These are phyloP conservation scores for Camponotus fellah DNA, from an alignment of 2,888 invertebrate species.

Conservation along the genomic window DNA sequence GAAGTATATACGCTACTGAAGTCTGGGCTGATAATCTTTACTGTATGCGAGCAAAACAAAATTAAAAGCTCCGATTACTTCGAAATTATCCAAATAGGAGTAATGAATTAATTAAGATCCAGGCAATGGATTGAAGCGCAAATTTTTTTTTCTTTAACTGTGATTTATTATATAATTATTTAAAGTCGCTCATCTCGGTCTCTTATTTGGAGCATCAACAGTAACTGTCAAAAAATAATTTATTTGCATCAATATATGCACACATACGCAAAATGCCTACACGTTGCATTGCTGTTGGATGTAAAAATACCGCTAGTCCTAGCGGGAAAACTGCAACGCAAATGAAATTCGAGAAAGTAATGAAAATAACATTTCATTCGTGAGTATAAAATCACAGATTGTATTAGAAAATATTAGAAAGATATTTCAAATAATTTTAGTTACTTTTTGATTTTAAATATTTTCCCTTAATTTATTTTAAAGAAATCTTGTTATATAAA, in stretches of 20 bases:
- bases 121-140: too few relatives aligned
- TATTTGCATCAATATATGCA: neutral
- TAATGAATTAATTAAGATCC: too few relatives aligned
- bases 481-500: neutral
- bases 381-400: neutral
- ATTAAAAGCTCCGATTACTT: too few relatives aligned
- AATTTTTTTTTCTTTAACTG: too few relatives aligned
- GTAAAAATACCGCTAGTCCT: neutral
- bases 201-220: too few relatives aligned
- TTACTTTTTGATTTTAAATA: neutral
- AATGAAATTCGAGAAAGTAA: slow-evolving; percentile 9
- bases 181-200: too few relatives aligned
- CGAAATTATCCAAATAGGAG: too few relatives aligned
- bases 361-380: slow-evolving; percentile 9
- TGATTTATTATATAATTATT: too few relatives aligned
- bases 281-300: neutral
- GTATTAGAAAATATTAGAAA: neutral
- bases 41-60: neutral
- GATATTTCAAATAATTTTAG: neutral
- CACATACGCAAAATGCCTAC: neutral
- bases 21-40: neutral
- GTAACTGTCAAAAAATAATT: neutral
- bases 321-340: neutral
- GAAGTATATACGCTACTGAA: neutral
- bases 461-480: neutral